A percentile compares a stretch with the other conserved stretches of the same genome.
These are phyloP conservation scores for Aplidium turbinatum DNA, from an alignment of 23 tunicate species.

Conservation along the genomic window DNA sequence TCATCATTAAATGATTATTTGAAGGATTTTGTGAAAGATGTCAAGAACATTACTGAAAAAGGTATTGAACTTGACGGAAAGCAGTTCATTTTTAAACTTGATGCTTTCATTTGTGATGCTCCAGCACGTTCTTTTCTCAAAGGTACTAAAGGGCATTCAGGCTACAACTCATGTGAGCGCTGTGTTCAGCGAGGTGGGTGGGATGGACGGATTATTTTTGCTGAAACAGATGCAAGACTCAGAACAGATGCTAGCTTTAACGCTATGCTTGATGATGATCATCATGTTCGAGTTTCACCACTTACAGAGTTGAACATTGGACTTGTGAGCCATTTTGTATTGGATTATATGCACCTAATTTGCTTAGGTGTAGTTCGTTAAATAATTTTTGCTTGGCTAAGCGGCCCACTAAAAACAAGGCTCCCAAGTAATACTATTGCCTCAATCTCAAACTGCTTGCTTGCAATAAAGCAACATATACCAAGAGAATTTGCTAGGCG, in stretches of 20 bases:
- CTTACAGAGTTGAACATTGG: conserved; percentile 32
- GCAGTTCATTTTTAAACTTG: background rate
- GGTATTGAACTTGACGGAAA: conserved; percentile 18
- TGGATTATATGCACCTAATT: conserved; percentile 56
- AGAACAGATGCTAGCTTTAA: conserved; percentile 36
- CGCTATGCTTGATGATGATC: conserved; percentile 20
- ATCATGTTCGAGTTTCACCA: conserved; percentile 28
- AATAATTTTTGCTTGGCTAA: conserved; percentile 32
- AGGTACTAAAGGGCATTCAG: conserved; percentile 40
- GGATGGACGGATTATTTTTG: conserved; percentile 22
- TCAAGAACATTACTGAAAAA: conserved; percentile 25
- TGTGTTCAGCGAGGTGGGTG: conserved; percentile 46
- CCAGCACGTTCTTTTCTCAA: conserved; percentile 58
- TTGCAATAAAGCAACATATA: background rate
- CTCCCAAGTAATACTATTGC: conserved; percentile 1
- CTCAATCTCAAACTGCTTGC: background rate
- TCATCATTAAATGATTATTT: conserved; percentile 18
- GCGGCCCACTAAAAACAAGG: conserved; percentile 26
- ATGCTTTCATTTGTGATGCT: conserved; percentile 48
- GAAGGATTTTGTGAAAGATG: conserved; percentile 13
- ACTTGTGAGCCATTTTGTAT: conserved; percentile 28
- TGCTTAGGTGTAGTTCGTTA: conserved; percentile 50
- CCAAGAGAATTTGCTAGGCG: conserved; percentile 37
- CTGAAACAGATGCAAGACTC: background rate
- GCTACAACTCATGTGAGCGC: conserved; percentile 48